Conservation (phyloP, 2,113 vertebrate genomes). For the Melanocharis versteri region DNA sequence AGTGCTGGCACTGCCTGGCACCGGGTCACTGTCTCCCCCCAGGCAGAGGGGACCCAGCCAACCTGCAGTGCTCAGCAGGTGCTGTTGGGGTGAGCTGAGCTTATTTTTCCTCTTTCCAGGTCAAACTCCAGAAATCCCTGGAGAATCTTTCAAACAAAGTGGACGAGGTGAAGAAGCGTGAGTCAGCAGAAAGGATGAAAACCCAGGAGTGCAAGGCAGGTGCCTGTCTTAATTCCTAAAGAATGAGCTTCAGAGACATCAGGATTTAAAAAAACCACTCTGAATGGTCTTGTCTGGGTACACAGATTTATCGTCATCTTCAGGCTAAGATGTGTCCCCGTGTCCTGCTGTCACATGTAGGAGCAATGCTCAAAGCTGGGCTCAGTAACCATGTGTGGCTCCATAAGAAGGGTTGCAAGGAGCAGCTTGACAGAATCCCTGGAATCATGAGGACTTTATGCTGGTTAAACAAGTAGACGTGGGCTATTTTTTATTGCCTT, state of each 20-base stretch:
- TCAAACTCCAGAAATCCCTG: slow-evolving; percentile 47
- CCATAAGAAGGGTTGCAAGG: not conserved
- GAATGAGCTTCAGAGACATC: not conserved
- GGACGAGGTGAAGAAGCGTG: not conserved
- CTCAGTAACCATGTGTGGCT: fast-evolving
- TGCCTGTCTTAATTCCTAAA: not conserved
- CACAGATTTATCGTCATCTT: not conserved
- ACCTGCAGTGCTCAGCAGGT: fast-evolving
- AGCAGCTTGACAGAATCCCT: not conserved
- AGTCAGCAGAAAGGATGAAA: slow-evolving; percentile 26
- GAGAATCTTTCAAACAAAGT: slow-evolving; percentile 15
- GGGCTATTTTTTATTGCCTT: not conserved
- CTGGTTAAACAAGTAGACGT: not conserved
- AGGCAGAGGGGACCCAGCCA: not conserved
- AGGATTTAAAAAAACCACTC: not conserved
- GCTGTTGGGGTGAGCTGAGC: not conserved
- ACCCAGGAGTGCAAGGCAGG: slow-evolving; percentile 61
- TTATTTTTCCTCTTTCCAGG: not conserved
- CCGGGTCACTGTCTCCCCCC: not conserved
- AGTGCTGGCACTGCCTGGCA: not conserved
- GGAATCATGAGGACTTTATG: not conserved
- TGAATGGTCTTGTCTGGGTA: not conserved
- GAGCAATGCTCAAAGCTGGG: not conserved
- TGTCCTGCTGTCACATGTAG: not conserved
- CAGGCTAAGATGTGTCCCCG: not conserved